Evolutionary conservation across 2,888 invertebrate genomes (phyloP), one percentile per base, ranked within the genome.

Genomic region (Melinaea marsaeus): DNA sequence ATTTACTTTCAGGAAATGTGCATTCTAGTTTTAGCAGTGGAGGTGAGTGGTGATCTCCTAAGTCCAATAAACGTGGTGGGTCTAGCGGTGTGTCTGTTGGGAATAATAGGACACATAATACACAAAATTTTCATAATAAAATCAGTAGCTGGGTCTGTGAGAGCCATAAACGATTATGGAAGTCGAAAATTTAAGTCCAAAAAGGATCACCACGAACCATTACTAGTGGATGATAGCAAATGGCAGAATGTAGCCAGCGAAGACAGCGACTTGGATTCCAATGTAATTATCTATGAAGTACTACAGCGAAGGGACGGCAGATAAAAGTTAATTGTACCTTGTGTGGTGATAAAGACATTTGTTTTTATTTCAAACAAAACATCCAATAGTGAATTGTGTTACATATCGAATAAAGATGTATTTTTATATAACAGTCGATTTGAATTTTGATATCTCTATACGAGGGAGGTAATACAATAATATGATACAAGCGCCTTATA

Each of bases 21-120:
- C 79, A 98, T 97, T 68, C 90, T 99, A 73, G 94, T 95, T 57
- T 87, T 99, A 73, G 99, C 99, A 0, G 96, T 97, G 60, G 92
- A 94, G 77, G 93, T 95, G 74, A 96, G 96, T 76, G 96, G 97
- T 7, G 99, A 99, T 80, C 92, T 94, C 76, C 92, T 99, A 79
- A 96, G 95, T 65, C 79, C 91, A 3, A 87, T 98, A 61, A 99
- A 99, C 88, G 93, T 95, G 35, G 85, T 95, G 5, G 99, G 99
- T 0, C 89, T 99, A 66, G 85, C 95, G 7, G 90, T 98, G 61
- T 99, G 99, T 79, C 90, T 99, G 68, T 91, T 94, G 57, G 99
- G 99, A 60, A 98, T 99, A 72, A 92, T 92, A 11, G 92, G 95
- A 58, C 99, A 99, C 83, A 94, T 98, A 45, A 83, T 94, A 61